Evolutionary conservation across 2,888 invertebrate species (phyloP), one percentile per base, ranked within the genome.

Genomic region (Anagyrus pseudococci): DNA sequence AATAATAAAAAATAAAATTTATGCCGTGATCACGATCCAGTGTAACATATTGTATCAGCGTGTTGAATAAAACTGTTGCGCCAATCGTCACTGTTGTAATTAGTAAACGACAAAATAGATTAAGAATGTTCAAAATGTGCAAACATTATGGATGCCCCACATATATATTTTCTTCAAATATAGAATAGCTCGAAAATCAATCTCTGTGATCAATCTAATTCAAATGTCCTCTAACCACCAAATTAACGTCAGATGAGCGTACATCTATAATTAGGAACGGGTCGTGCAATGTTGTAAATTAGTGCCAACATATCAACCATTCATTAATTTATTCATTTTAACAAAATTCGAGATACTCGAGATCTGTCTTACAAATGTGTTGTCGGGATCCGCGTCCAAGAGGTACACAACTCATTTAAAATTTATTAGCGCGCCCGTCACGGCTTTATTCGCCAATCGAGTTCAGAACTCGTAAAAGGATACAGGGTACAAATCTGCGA

Each of bases 101-200:
- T 62, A 67, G 61, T 58, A 52, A 55, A 20, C 4, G 29, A 29
- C 10, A 46, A 37, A 59, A 55, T 66, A 67, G 67, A 61, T 43
- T 61, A 67, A 58, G 58, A 63, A 64, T 58, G 58, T 58, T 61
- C 56, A 33, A 61, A 61, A 61, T 61, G 58, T 61, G 55, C 41
- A 67, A 56, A 67, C 52, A 64, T 23, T 58, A 60, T 54, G 60
- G 25, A 66, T 54, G 44, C 50, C 59, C 63, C 49, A 49, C 44
- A 66, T 54, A 63, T 59, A 66, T 66, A 66, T 66, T 66, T 66
- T 66, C 62, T 63, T 63, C 60, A 63, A 66, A 66, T 66, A 66
- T 66, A 66, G 57, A 66, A 49, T 60, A 66, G 58, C 13, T 60
- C 44, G 44, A 60, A 66, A 57, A 57, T 48, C n/a, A 49, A 55